These are phyloP conservation scores for Bellardia pandia DNA, from an alignment of 2,888 invertebrate genomes.

Conservation along the genomic window DNA sequence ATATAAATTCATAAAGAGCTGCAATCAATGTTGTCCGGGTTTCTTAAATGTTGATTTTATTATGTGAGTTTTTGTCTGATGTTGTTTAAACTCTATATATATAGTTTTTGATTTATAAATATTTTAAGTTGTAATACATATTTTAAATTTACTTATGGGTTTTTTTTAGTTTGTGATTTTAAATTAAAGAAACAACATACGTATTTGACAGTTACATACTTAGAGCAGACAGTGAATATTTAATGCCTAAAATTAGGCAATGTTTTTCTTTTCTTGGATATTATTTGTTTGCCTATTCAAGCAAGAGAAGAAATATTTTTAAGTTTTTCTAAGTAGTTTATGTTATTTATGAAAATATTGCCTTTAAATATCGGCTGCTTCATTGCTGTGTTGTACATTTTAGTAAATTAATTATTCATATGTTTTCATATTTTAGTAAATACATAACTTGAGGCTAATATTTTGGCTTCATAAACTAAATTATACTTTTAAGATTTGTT, in stretches of 20 bases:
- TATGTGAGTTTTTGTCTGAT: not conserved
- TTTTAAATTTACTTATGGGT: not conserved
- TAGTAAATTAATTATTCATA: too few species aligned
- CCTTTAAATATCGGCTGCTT: too few species aligned
- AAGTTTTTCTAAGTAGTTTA: too few species aligned
- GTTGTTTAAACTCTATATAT: not conserved
- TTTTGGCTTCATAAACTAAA: too few species aligned
- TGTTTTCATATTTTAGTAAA: too few species aligned
- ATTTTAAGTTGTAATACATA: conserved; percentile 16
- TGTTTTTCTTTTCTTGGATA: not conserved
- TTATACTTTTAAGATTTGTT: too few species aligned
- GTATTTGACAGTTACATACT: conserved; percentile 30
- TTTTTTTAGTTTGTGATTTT: conserved; percentile 20
- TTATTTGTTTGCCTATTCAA: not conserved
- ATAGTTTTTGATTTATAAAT: not conserved
- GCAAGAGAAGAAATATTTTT: not conserved
- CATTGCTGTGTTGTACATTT: too few species aligned
- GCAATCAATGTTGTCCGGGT: conserved; percentile 2
- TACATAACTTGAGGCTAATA: too few species aligned
- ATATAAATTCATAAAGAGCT: not conserved
- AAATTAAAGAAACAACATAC: conserved; percentile 14
- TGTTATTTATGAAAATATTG: too few species aligned
- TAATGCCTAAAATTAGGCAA: conserved; percentile 24
- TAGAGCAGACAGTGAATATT: conserved; percentile 33
- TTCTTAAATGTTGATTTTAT: conserved; percentile 5